Base-by-base conservation (phyloP, 2,888 invertebrate genomes). In the Chydorus sphaericus region DNA sequence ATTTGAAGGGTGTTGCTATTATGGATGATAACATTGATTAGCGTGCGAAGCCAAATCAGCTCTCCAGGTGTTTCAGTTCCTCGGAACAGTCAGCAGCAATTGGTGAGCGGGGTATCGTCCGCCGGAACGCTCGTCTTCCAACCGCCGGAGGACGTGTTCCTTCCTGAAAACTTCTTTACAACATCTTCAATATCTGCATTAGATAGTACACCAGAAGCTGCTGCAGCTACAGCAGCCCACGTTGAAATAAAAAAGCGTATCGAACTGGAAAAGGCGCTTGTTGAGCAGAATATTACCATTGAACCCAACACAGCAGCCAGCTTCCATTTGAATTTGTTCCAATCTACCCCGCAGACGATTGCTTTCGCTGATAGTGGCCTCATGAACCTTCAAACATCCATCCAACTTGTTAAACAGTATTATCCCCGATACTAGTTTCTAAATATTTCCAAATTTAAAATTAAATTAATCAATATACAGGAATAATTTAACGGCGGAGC, bases 301-400 rank as follows among this genome's bases (percentile, higher is more conserved):
- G 62, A 62, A 55, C 63, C 63, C n/a, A 67, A 66, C 14, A 66
- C 68, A 23, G 66, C 70, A 2, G 68, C 69, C 8, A 67, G 65
- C 33, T 64, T 65, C 56, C 70, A 71, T 59, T 68, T 67, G 59
- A 67, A 68, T 57, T 68, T 70, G 59, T 70, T 71, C 60, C 66
- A 65, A 33, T 67, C 69, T 11, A 64, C 67, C 26, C 68, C 69
- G 56, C 61, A 63, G 48, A 69, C 70, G 1, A 61, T 69, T 30
- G 62, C 66, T 37, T 62, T 64, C 54, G 70, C 69, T 28, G 65
- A 66, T 49, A 63, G 67, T 56, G 70, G 70, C 3, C 67, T 67
- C 60, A 66, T 68, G 59, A 65, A 63, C 38, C 64, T 71, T 38
- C 67, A 69, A 59, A 69, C 71, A 8, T 66, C 68, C 26, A 65